Conservation (phyloP, 2,888 invertebrate genomes). For the Callyntrura guangdongensis region DNA sequence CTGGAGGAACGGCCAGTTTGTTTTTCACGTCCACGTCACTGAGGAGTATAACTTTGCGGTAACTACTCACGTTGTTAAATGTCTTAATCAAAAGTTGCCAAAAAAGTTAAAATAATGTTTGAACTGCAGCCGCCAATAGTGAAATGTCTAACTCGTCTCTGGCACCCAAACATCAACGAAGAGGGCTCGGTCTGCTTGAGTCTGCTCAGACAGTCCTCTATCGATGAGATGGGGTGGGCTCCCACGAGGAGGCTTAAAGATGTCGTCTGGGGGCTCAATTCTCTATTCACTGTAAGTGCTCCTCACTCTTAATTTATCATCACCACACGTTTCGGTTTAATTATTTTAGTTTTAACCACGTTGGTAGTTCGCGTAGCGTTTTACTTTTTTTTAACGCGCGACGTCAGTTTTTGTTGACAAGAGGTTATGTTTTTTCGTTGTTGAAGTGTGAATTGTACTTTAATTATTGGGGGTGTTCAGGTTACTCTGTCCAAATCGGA, state of each 20-base stretch:
- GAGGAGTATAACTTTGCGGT: slow-evolving; percentile 99
- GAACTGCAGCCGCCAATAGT: slow-evolving; percentile 93
- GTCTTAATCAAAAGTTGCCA: not conserved
- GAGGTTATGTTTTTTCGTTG: too few species aligned
- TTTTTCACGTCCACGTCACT: slow-evolving; percentile 94
- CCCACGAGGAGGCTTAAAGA: slow-evolving; percentile 96
- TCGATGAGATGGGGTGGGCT: slow-evolving; percentile 98
- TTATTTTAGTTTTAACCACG: too few species aligned
- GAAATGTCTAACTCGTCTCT: slow-evolving; percentile 95
- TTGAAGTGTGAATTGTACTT: too few species aligned
- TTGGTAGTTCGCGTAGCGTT: too few species aligned
- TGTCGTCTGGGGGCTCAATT: slow-evolving; percentile 97
- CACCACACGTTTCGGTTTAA: not conserved
- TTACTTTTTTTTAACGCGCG: too few species aligned
- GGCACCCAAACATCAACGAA: slow-evolving; percentile 98
- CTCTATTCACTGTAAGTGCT: slow-evolving; percentile 93
- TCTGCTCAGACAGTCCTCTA: slow-evolving; percentile 94
- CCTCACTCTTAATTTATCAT: slow-evolving; percentile 11
- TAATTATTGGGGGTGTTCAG: too few species aligned
- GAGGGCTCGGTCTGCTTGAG: slow-evolving; percentile 97
- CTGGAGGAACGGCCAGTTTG: slow-evolving; percentile 95
- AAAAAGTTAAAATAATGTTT: not conserved
- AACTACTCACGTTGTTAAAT: slow-evolving; percentile 86
- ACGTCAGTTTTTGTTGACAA: too few species aligned
- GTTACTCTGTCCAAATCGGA: too few species aligned